These are phyloP conservation scores for Poeciliopsis presidionis DNA, from an alignment of 2,797 vertebrate genomes.

Conservation along the genomic window DNA sequence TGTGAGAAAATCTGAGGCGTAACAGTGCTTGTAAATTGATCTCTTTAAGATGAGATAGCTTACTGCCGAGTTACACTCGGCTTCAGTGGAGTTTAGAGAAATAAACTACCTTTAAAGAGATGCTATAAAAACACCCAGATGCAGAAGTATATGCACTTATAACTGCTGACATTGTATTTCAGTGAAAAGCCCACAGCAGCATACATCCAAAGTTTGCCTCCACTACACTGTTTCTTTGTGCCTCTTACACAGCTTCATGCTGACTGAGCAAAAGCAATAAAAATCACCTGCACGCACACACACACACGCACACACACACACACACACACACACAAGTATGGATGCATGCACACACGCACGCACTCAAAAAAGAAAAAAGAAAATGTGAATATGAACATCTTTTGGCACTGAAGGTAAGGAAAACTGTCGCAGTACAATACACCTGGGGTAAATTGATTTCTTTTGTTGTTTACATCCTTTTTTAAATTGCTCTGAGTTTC, in stretches of 20 bases:
- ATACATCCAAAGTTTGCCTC: constrained; percentile 20
- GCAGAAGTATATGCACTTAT: constrained; percentile 2
- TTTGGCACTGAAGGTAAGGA: constrained; percentile 1
- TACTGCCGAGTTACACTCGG: constrained; percentile 19
- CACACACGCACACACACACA: background rate
- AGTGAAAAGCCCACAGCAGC: constrained; percentile 29
- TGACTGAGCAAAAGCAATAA: constrained; percentile 47
- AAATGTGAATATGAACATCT: constrained; percentile 24
- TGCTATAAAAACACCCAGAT: background rate
- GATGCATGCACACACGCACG: background rate
- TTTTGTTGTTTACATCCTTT: constrained; percentile 10
- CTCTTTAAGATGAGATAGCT: constrained; percentile 13
- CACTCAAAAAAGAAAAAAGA: constrained; percentile 16
- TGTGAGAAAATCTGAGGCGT: constrained; percentile 10
- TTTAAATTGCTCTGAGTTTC: constrained; percentile 18
- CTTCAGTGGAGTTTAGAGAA: constrained; percentile 19
- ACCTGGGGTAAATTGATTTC: constrained; percentile 20
- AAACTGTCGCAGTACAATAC: background rate
- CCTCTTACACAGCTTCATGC: constrained; percentile 47
- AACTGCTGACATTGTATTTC: constrained; percentile 41
- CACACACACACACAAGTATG: background rate
- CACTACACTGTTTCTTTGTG: constrained; percentile 23
- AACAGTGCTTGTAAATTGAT: background rate
- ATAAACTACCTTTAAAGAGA: constrained; percentile 23
- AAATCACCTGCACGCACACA: background rate